Evolutionary conservation across 2,888 invertebrate genomes (phyloP).

Genomic region (Himalopsyche japonica): DNA sequence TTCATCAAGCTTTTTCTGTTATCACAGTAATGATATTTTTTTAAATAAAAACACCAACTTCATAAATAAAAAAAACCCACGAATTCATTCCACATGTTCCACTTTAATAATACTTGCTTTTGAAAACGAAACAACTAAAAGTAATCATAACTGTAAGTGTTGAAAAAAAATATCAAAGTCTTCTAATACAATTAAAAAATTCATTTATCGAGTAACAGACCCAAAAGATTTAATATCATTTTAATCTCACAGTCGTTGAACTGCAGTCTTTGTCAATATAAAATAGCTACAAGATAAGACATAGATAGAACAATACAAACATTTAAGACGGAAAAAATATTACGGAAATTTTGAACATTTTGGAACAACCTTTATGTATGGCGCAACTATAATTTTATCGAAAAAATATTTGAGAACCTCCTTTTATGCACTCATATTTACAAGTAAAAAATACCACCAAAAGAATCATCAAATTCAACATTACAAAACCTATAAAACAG

Average conservation of each 20-base stretch:
- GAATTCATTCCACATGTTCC: not conserved
- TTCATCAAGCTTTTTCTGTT: conserved; percentile 6
- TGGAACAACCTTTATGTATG: conserved; percentile 28
- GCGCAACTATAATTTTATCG: conserved; percentile 34
- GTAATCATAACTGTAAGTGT: not conserved
- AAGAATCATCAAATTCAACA: conserved; percentile 11
- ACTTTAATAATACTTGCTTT: not conserved
- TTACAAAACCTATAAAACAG: not conserved
- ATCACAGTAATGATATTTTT: conserved; percentile 36
- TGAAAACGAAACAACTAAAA: not conserved
- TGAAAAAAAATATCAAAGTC: not conserved
- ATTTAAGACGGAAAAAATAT: not conserved
- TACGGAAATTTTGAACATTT: conserved; percentile 13
- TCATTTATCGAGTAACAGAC: conserved; percentile 3
- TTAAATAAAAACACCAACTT: conserved; percentile 33
- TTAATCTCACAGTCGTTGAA: conserved; percentile 28
- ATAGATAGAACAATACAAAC: not conserved
- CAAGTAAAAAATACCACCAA: conserved; percentile 8
- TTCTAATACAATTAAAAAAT: not conserved
- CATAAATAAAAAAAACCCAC: conserved; percentile 24
- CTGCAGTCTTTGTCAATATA: conserved; percentile 31
- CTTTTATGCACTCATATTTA: conserved; percentile 7
- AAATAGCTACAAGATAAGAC: not conserved
- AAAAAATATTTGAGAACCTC: conserved; percentile 12
- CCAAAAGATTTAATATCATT: conserved; percentile 2